These are phyloP conservation scores for Episyrphus balteatus DNA, from an alignment of 1,140 invertebrate species.

Conservation along the genomic window DNA sequence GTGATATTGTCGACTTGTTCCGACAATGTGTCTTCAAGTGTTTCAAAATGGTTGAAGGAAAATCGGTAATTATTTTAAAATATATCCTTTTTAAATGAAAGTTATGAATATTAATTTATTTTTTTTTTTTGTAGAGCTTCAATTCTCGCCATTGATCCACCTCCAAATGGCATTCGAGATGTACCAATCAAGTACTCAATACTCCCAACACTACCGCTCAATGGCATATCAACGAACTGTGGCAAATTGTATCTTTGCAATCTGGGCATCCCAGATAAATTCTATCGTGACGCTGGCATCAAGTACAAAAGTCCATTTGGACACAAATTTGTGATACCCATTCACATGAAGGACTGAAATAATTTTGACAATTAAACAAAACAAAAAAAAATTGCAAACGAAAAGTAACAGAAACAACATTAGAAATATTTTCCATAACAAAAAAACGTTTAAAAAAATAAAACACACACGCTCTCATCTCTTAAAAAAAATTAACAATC, in stretches of 20 bases:
- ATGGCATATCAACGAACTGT: constrained; percentile 46
- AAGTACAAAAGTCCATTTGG: constrained; percentile 80
- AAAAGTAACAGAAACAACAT: not conserved
- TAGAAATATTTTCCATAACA: too few species aligned
- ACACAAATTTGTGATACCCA: constrained; percentile 74
- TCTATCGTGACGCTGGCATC: constrained; percentile 66
- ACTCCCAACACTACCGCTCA: constrained; percentile 60
- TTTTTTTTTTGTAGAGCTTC: constrained; percentile 45
- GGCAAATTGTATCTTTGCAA: constrained; percentile 81
- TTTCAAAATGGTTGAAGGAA: constrained; percentile 53
- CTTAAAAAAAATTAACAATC: too few species aligned
- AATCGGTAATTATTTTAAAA: constrained; percentile 39
- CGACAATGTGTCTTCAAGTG: constrained; percentile 19
- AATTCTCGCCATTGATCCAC: constrained; percentile 70
- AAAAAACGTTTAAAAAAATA: too few species aligned
- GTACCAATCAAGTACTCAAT: constrained; percentile 64
- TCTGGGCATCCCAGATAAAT: constrained; percentile 64
- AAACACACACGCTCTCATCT: too few species aligned
- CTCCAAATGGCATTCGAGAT: constrained; percentile 51
- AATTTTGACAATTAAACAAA: constrained; percentile 13
- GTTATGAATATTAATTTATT: too few species aligned
- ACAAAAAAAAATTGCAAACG: constrained; percentile 1
- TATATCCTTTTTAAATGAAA: not conserved
- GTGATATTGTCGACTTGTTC: constrained; percentile 34
- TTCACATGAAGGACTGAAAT: constrained; percentile 52